Evolutionary conservation across 2,113 vertebrate species (phyloP).

Genomic region (Hippopotamus amphibius): DNA sequence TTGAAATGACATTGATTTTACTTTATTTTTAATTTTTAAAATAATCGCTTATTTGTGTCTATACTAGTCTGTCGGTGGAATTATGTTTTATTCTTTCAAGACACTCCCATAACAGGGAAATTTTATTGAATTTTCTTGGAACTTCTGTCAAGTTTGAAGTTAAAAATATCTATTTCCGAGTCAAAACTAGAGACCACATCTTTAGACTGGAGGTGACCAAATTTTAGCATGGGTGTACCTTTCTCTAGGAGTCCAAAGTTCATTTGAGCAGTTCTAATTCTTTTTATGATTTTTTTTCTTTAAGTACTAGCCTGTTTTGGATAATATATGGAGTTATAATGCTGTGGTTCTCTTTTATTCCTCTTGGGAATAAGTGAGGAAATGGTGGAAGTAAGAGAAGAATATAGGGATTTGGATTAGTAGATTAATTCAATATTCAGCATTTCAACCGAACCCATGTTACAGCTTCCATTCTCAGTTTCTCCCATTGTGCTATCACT

Average conservation of each 20-base stretch:
- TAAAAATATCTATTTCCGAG: background rate
- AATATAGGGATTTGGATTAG: background rate
- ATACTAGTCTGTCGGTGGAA: background rate
- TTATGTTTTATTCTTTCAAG: background rate
- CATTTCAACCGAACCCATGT: background rate
- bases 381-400: background rate
- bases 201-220: background rate
- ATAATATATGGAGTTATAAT: background rate
- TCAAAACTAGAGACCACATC: background rate
- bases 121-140: background rate
- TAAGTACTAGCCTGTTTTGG: background rate
- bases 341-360: background rate
- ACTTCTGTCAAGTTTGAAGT: background rate
- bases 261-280: background rate
- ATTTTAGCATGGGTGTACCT: rapidly evolving
- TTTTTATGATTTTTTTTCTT: background rate
- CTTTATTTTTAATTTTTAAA: background rate
- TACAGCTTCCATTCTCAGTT: background rate
- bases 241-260: background rate
- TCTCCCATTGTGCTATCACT: background rate
- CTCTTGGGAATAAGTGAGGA: background rate
- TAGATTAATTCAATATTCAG: background rate
- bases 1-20: background rate
- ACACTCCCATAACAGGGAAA: background rate
- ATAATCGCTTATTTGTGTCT: background rate